A percentile compares a stretch with the other conserved stretches of the same genome.
Evolutionary conservation across 2,113 vertebrate species (phyloP).

Genomic region (Cynocephalus volans): DNA sequence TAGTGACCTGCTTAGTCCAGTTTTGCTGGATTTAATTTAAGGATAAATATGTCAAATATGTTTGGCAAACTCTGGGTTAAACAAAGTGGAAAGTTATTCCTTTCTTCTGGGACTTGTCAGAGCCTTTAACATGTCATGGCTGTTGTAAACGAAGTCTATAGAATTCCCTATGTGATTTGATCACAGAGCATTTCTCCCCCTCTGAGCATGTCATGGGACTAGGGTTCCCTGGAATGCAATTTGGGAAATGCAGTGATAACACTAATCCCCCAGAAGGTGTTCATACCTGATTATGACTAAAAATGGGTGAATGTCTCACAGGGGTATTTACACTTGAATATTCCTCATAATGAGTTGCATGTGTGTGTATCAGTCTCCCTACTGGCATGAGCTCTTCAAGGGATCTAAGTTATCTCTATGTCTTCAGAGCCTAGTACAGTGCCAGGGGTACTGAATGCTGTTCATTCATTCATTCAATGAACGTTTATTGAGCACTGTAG

Average conservation of each 20-base stretch:
- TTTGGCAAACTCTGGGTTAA: not conserved
- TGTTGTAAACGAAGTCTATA: rapidly evolving
- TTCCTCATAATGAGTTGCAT: not conserved
- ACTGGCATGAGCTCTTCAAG: not conserved
- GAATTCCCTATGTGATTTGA: not conserved
- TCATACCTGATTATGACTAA: not conserved
- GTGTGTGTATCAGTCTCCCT: not conserved
- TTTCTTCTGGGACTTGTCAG: not conserved
- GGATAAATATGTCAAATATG: not conserved
- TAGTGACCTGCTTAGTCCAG: not conserved
- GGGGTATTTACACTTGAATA: not conserved
- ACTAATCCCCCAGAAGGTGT: not conserved
- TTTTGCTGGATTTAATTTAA: not conserved
- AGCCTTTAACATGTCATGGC: not conserved
- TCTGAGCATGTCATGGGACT: not conserved
- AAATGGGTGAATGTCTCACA: not conserved
- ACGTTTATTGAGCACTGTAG: not conserved
- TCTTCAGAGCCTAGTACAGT: not conserved
- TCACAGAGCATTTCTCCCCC: too few species aligned
- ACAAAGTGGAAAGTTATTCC: not conserved
- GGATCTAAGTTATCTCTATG: not conserved
- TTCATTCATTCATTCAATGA: not conserved
- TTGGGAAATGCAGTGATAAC: not conserved
- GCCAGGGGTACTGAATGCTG: not conserved
- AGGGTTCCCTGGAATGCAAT: not conserved